phyloP scores from a whole-genome alignment of 2,113 vertebrate genomes.

The Myotis davidii region DNA sequence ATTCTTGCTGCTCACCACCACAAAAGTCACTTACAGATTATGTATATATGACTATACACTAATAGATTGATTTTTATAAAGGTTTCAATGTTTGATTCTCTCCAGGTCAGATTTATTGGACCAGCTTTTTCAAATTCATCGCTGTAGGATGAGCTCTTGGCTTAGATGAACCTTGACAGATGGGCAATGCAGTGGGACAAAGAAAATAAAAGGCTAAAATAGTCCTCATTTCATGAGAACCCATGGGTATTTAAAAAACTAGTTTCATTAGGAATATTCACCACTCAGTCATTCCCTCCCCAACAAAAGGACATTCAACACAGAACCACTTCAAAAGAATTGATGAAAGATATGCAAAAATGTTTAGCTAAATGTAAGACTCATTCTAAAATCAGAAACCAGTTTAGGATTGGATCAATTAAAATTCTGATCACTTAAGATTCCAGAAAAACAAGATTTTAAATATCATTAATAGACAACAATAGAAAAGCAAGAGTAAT shows the following conservation, averaged over 20 bases:
- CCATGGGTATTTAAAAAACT: background rate
- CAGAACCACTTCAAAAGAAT: background rate
- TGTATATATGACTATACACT: background rate
- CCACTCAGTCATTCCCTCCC: background rate
- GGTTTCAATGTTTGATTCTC: background rate
- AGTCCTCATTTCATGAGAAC: background rate
- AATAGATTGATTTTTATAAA: slow-evolving; percentile 11
- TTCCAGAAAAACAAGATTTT: slow-evolving; percentile 24
- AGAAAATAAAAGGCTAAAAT: slow-evolving; percentile 57
- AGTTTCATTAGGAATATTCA: background rate
- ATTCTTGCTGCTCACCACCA: background rate
- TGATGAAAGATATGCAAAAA: background rate
- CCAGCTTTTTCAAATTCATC: background rate
- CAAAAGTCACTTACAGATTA: background rate
- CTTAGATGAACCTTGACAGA: slow-evolving; percentile 55
- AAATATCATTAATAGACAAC: background rate
- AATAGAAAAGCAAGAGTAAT: background rate
- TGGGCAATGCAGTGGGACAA: slow-evolving; percentile 19
- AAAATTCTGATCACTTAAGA: background rate
- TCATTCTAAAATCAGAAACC: background rate
- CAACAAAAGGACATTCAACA: background rate
- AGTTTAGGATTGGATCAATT: background rate
- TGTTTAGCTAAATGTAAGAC: background rate
- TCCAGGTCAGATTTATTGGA: background rate
- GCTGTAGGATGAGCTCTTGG: slow-evolving; percentile 35